Evolutionary conservation across 2,797 vertebrate species (phyloP).

Genomic region (Amphiprion clarkii): DNA sequence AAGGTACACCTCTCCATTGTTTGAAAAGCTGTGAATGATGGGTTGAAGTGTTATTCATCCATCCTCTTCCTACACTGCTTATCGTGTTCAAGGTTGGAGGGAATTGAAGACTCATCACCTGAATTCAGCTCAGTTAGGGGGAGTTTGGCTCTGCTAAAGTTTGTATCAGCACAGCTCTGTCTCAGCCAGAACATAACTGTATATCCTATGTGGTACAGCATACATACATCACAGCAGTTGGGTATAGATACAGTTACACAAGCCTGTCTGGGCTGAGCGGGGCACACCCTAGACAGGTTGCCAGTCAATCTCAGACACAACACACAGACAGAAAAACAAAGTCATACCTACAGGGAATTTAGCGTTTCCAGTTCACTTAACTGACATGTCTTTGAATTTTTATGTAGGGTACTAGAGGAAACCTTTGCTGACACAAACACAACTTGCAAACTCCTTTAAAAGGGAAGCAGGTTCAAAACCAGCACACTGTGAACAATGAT

Average conservation of each 20-base stretch:
- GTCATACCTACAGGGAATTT: conserved; percentile 60
- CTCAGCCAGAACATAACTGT: not conserved
- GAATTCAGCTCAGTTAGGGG: not conserved
- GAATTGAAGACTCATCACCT: conserved; percentile 6
- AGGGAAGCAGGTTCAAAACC: conserved; percentile 16
- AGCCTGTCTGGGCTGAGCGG: conserved; percentile 13
- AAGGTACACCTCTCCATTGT: conserved; percentile 19
- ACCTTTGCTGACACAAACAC: conserved; percentile 31
- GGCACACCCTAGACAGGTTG: conserved; percentile 48
- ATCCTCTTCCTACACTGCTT: conserved; percentile 9
- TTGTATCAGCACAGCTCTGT: not conserved
- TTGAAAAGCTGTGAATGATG: conserved; percentile 42
- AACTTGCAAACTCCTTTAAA: conserved; percentile 29
- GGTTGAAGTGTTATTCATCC: conserved; percentile 28
- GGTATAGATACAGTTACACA: not conserved
- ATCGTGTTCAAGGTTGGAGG: conserved; percentile 12
- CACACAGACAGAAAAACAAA: conserved; percentile 56
- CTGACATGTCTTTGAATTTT: conserved; percentile 54
- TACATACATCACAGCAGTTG: not conserved
- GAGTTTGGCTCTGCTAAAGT: not conserved
- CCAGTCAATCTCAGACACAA: conserved; percentile 47
- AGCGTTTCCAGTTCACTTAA: conserved; percentile 61
- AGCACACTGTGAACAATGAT: conserved; percentile 1
- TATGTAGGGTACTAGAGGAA: conserved; percentile 10
- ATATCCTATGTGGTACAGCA: not conserved